Base-by-base conservation (phyloP, 2,888 invertebrate species). In the Troglohyphantes excavatus region DNA sequence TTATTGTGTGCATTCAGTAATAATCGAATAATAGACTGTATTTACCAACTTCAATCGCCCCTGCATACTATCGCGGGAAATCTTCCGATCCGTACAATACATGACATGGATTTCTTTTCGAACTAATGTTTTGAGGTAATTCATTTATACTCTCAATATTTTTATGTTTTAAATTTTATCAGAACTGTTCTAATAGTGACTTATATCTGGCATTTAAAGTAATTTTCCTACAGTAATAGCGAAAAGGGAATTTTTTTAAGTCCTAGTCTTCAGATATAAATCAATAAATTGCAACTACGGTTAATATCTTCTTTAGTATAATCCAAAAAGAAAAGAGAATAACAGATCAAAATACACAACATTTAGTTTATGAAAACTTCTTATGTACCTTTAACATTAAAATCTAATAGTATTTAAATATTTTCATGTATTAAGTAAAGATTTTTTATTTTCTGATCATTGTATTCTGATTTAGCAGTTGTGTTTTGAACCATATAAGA, bases 111-210 rank as follows among this genome's bases (percentile, higher is more conserved):
- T 26, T 46, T 72, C 53, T 23, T 46, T 72, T 72, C 17, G 6
- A 46, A 72, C 46, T 72, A 72, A 46, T 72, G 23, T 26, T 26
- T 21, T 72, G 26, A 53, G 72, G 72, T 72, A 72, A 72, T 26
- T 72, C 53, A 6, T 11, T 53, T 53, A 53, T 53, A n/a, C 39
- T 53, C 46, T 46, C 39, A 7, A 13, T 39, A 53, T 53, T 53
- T 53, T 53, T 53, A 13, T 53, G 17, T 53, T 53, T 53, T 7
- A n/a, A n/a, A 33, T n/a, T n/a, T 5, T n/a, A 13, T 53, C 53
- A 53, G 13, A 53, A 13, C 0, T n/a, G 17, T 53, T 53, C n/a
- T n/a, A 53, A n/a, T n/a, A n/a, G n/a, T n/a, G n/a, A 17, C 53
- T 53, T 1, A 11, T 53, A 53, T n/a, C 33, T 6, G 9, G 33